Conservation (phyloP, 2,113 vertebrate species). For the Clarias batrachus region DNA sequence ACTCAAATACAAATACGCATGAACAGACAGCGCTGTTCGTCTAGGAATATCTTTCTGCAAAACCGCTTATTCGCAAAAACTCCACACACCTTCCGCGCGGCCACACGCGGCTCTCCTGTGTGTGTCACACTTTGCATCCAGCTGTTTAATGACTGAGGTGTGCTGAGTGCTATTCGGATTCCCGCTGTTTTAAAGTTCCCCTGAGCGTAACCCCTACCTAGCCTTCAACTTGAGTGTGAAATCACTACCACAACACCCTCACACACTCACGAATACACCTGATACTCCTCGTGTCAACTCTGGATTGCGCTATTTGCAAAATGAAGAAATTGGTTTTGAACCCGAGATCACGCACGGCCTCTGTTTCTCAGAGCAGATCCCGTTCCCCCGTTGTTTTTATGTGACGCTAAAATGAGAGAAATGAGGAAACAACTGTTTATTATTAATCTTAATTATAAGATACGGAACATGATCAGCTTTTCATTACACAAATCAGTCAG, state of each 20-base stretch:
- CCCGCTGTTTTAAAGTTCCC: constrained; percentile 41
- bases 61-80: not conserved
- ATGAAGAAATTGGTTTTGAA: constrained; percentile 48
- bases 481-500: constrained; percentile 7
- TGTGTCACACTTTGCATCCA: not conserved
- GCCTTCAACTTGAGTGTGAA: constrained; percentile 50
- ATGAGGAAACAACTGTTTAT: not conserved
- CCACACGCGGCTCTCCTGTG: not conserved
- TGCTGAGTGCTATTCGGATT: constrained; percentile 8
- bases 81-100: not conserved
- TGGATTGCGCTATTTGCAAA: constrained; percentile 66
- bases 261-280: constrained; percentile 28
- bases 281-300: constrained; percentile 53
- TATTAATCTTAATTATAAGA: not conserved
- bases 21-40: not conserved
- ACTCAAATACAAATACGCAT: not conserved
- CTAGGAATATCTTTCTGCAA: not conserved
- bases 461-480: not conserved
- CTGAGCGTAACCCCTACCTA: constrained; percentile 36
- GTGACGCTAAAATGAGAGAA: not conserved
- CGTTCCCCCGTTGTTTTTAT: constrained; percentile 3
- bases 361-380: constrained; percentile 3
- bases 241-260: constrained; percentile 20
- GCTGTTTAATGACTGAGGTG: constrained; percentile 5
- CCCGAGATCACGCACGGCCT: not conserved